Percentiles rank a stretch among this genome's conserved stretches.
Conservation (phyloP, 2,797 vertebrate species). For the Neopelma chrysocephalum region DNA sequence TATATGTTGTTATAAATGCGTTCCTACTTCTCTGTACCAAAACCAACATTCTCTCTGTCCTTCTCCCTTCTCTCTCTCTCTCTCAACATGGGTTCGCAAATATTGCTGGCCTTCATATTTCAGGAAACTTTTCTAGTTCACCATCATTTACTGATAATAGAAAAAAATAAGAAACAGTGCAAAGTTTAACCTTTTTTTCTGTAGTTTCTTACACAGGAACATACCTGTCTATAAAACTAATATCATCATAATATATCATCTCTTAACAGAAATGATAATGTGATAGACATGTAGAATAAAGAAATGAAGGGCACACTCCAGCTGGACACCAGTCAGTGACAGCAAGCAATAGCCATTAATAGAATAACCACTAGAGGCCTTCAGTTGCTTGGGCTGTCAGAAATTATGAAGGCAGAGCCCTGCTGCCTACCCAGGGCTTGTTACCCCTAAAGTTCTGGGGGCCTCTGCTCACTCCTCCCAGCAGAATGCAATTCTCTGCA, state of each 20-base stretch:
- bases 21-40: not conserved
- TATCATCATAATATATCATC: not conserved
- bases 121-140: not conserved
- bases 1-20: not conserved
- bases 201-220: not conserved
- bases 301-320: not conserved
- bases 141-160: not conserved
- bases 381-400: not conserved
- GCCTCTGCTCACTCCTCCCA: not conserved
- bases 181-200: not conserved
- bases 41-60: not conserved
- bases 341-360: not conserved
- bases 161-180: not conserved
- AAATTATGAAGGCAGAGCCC: not conserved
- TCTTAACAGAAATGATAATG: not conserved
- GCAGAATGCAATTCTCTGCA: accelerated
- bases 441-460: not conserved
- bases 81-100: not conserved
- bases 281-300: not conserved
- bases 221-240: not conserved
- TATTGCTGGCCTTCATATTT: not conserved
- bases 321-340: not conserved
- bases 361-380: constrained; percentile 26
- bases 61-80: not conserved
- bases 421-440: not conserved